Base-by-base conservation (phyloP, 1,140 invertebrate genomes). In the Phenacoccus solenopsis region DNA sequence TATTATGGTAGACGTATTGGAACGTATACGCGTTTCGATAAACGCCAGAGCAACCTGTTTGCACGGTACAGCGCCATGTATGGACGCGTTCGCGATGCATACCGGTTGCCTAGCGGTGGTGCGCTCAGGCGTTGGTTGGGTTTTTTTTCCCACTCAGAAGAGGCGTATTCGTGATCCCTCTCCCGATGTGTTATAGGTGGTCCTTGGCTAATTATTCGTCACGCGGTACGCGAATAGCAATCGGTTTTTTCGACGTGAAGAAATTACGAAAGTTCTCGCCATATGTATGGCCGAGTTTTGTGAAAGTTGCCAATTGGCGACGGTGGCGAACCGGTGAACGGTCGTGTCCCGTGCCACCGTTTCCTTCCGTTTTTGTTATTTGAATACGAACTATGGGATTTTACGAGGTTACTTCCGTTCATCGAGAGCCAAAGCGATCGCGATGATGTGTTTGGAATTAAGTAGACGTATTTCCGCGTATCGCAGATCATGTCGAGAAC, bases 201-300 rank as follows among this genome's bases (percentile, higher is more conserved):
- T 64, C 59, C 59, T 64, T 64, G 22, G 59, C 59, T 64, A 64
- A 64, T 64, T 64, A 64, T 64, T 25, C 59, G 59, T 27, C 59
- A 64, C 25, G 59, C 22, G 22, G 59, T 24, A 49, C 38, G 20
- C 38, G 38, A 49, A 49, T 49, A 49, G 38, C 38, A 49, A 49
- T 49, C 38, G 38, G 38, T 49, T 49, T 49, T 49, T n/a, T 49
- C 3, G 38, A 49, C 38, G 38, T 49, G 38, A 49, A 49, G 38
- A 49, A 49, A 49, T 49, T 49, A 49, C 38, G 38, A 49, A 49
- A 49, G 38, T 49, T 49, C 20, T 4, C 38, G 5, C 5, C 5
- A 2, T 16, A n/a, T n/a, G 38, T 49, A n/a, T 49, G 38, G 5
- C 16, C 5, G 5, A 4, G 20, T 49, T 49, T 49, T 49, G 38